phyloP scores from a whole-genome alignment of 1,140 invertebrate species.

The Homarus americanus region DNA sequence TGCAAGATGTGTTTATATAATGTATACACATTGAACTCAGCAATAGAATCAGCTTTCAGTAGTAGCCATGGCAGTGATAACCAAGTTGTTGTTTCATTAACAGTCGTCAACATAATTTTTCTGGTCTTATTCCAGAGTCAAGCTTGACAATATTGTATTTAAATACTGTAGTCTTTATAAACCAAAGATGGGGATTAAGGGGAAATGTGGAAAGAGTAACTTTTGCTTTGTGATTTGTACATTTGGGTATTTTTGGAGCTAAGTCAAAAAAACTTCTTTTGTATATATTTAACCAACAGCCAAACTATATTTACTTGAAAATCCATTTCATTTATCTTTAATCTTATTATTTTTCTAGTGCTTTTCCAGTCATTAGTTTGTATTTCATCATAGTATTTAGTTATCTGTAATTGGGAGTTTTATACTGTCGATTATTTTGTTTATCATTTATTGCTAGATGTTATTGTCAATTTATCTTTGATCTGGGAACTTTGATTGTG shows the following conservation, averaged over 20 bases:
- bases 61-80: background rate
- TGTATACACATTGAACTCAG: background rate
- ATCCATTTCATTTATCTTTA: no score
- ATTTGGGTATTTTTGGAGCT: background rate
- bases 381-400: no score
- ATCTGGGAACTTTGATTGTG: no score
- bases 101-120: background rate
- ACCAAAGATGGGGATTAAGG: background rate
- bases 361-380: no score
- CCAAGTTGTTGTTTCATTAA: background rate
- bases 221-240: background rate
- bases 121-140: background rate
- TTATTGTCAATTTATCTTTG: no score
- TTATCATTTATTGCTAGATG: no score
- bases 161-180: background rate
- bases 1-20: background rate
- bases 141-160: background rate
- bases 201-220: background rate
- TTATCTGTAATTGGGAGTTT: no score
- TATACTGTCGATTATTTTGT: no score
- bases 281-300: no score
- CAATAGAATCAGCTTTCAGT: background rate
- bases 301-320: no score
- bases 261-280: background rate
- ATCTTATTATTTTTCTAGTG: no score